These are phyloP conservation scores for Lemur catta DNA, from an alignment of 2,797 vertebrate species.

Conservation along the genomic window DNA sequence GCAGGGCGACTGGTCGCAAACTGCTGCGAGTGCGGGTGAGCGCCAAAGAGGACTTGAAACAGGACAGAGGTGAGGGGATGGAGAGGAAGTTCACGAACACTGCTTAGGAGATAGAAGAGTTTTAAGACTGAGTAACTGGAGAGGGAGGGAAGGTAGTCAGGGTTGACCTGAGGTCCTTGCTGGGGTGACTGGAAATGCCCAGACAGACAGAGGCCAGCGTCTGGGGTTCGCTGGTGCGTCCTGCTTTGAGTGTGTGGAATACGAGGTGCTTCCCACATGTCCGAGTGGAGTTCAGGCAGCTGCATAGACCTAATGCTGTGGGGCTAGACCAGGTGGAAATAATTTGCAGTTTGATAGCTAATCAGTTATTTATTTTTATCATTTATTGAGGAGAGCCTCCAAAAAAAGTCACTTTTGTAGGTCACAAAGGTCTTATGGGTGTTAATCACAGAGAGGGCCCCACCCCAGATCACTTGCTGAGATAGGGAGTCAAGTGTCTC, in stretches of 20 bases:
- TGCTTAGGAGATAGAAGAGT: not conserved
- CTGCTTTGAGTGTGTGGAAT: not conserved
- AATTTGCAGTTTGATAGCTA: not conserved
- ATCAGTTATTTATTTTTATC: not conserved
- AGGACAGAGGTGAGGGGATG: not conserved
- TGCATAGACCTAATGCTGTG: not conserved
- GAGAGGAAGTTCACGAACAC: not conserved
- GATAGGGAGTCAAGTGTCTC: not conserved
- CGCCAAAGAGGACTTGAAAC: fast-evolving
- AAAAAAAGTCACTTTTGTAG: not conserved
- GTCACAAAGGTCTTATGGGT: not conserved
- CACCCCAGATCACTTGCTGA: not conserved
- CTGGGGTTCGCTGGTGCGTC: not conserved
- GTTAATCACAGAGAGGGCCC: not conserved
- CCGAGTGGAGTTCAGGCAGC: not conserved
- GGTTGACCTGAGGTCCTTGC: not conserved
- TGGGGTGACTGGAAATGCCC: not conserved
- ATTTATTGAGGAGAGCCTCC: not conserved
- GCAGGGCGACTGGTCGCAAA: fast-evolving
- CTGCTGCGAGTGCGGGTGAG: fast-evolving
- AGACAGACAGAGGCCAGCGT: not conserved
- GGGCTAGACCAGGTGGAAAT: not conserved
- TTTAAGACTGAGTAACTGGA: not conserved
- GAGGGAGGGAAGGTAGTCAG: not conserved
- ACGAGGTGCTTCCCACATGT: not conserved